Conservation (phyloP, 2,113 vertebrate species). For the Rhodinocichla rosea region DNA sequence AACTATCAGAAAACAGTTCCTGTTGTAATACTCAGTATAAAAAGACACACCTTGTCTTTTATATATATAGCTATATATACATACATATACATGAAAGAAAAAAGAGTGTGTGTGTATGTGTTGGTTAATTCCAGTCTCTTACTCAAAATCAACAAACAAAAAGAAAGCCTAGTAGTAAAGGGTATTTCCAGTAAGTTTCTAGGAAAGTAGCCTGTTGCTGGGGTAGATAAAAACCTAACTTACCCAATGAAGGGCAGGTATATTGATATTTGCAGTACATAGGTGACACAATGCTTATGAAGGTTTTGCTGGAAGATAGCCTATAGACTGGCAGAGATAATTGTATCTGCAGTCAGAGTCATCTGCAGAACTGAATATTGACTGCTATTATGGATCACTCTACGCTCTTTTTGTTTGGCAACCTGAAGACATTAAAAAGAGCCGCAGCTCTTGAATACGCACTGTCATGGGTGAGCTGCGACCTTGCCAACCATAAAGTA, state of each 20-base stretch:
- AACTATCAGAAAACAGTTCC: neutral
- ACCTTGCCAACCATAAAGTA: neutral
- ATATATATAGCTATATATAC: neutral
- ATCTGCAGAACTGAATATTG: neutral
- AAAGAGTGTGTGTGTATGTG: neutral
- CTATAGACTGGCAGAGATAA: neutral
- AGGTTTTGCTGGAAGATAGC: neutral
- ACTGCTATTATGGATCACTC: neutral
- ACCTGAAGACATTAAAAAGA: neutral
- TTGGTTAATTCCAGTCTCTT: neutral
- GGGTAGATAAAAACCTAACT: neutral
- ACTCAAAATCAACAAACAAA: neutral
- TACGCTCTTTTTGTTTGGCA: neutral
- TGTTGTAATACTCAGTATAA: neutral
- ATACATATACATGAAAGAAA: neutral
- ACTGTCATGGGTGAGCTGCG: neutral
- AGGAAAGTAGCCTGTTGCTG: neutral
- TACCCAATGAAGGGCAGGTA: neutral
- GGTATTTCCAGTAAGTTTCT: neutral
- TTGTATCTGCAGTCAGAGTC: neutral
- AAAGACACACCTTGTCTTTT: neutral
- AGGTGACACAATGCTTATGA: neutral
- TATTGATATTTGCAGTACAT: neutral
- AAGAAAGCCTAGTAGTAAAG: neutral
- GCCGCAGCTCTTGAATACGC: fast-evolving